Base-by-base conservation (phyloP, 2,797 vertebrate genomes). In the Danio choprae region DNA sequence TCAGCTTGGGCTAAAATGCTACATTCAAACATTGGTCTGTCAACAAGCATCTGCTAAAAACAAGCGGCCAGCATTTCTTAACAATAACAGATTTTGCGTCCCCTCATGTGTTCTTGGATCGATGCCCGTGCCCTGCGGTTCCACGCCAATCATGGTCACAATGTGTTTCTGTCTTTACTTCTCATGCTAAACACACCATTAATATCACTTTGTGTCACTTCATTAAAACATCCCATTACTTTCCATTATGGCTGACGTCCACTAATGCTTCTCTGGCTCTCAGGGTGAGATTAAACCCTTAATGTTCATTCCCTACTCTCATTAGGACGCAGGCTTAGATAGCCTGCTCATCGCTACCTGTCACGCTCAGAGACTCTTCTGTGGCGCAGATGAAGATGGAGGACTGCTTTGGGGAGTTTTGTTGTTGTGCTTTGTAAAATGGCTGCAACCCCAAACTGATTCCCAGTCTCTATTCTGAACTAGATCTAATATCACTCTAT, bases 171-270 rank as follows among this genome's bases (percentile, higher is more conserved):
- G 9, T 78, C 86, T 84, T 79, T 59, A 83, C 83, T 80, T 88
- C 88, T 86, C 58, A 74, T 67, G 81, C 64, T 82, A 84, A 86
- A 86, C 79, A 78, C 80, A 69, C 58, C 87, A 90, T 92, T 90
- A 87, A 90, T 92, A 91, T 90, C 86, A 90, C 88, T 92, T 88
- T 88, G 86, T 82, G 88, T 88, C 87, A 87, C 78, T 91, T 92
- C 85, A 89, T 92, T 90, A 91, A 80, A 88, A 75, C 81, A 74
- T 85, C 87, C 83, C 87, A 89, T 92, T 90, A 89, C 87, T 91
- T 89, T 87, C 86, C 84, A 89, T 88, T 84, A 85, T 76, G 86
- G 75, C 79, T 73, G 73, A 70, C 88, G 74, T 88, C 86, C 85
- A 74, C 85, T 88, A 81, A 88, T 89, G 83, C 85, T 83, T 83